phyloP scores from a whole-genome alignment of 2,113 vertebrate genomes.

The Syngnathoides biaculeatus region DNA sequence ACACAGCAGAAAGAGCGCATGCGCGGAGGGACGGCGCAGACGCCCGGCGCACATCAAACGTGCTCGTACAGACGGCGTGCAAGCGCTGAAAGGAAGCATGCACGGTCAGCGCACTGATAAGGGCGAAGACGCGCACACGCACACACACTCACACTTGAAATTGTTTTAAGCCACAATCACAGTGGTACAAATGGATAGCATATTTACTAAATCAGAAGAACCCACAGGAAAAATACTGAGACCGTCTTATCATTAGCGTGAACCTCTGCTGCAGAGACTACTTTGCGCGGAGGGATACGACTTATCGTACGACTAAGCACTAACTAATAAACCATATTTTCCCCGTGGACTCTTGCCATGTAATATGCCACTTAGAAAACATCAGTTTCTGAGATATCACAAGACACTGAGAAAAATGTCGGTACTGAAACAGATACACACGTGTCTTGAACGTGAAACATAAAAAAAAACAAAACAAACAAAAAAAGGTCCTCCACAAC shows the following conservation, averaged over 20 bases:
- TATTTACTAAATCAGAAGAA: slow-evolving; percentile 68
- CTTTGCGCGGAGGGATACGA: slow-evolving; percentile 22
- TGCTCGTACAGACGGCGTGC: slow-evolving; percentile 17
- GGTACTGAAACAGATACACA: slow-evolving; percentile 50
- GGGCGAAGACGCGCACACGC: slow-evolving; percentile 7
- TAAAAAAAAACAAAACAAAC: slow-evolving; percentile 8
- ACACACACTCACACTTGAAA: slow-evolving; percentile 12
- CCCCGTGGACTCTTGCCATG: slow-evolving; percentile 72
- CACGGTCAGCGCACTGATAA: slow-evolving; percentile 44
- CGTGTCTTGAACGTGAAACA: slow-evolving; percentile 30
- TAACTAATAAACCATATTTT: slow-evolving; percentile 61
- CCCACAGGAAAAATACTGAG: slow-evolving; percentile 75
- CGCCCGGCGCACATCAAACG: background rate
- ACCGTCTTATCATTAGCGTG: slow-evolving; percentile 34
- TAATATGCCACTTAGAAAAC: slow-evolving; percentile 66
- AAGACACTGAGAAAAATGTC: slow-evolving; percentile 51
- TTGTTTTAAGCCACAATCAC: slow-evolving; percentile 53
- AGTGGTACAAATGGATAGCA: slow-evolving; percentile 60
- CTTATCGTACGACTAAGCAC: slow-evolving; percentile 15
- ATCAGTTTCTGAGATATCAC: slow-evolving; percentile 47
- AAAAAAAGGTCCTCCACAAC: slow-evolving; percentile 18
- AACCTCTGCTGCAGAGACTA: slow-evolving; percentile 31
- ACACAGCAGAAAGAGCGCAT: slow-evolving; percentile 10
- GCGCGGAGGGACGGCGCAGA: slow-evolving; percentile 24
- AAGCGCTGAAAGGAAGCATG: slow-evolving; percentile 45